Conservation (phyloP, 2,888 invertebrate species). For the Pristionchus maxplancki region DNA sequence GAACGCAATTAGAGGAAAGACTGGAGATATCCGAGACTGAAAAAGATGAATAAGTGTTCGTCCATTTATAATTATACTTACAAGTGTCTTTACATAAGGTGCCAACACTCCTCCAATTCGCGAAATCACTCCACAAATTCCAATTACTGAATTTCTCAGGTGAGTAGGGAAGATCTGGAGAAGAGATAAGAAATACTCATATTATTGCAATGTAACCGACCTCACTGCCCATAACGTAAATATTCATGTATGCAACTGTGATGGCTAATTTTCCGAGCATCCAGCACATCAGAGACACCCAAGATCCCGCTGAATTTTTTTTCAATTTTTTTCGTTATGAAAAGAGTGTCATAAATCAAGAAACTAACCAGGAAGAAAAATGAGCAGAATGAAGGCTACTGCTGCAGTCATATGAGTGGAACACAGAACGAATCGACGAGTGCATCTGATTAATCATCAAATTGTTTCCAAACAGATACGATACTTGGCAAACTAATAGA, state of each 20-base stretch:
- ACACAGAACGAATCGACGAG: constrained; percentile 28
- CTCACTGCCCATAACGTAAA: constrained; percentile 64
- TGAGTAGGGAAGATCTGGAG: constrained; percentile 44
- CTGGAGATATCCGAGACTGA: constrained; percentile 20
- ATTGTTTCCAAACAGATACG: background rate
- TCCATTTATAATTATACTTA: background rate
- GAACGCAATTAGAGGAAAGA: constrained; percentile 33
- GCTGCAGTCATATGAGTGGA: constrained; percentile 36
- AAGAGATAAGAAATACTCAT: background rate
- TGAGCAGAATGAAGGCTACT: background rate
- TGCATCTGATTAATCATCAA: constrained; percentile 26
- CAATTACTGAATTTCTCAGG: constrained; percentile 15
- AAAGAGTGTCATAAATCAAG: no score
- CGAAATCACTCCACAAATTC: constrained; percentile 48
- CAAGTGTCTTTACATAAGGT: constrained; percentile 32
- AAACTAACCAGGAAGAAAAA: background rate
- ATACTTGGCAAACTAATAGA: background rate
- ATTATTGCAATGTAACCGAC: constrained; percentile 8
- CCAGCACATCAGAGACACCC: constrained; percentile 57
- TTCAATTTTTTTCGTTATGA: no score
- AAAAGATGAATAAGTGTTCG: background rate
- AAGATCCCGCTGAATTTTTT: background rate
- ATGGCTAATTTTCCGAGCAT: constrained; percentile 64
- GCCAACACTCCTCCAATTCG: constrained; percentile 45
- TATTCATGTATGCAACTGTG: constrained; percentile 61